Conservation (phyloP, 2,797 vertebrate species). For the Perdix hodgsoniae region DNA sequence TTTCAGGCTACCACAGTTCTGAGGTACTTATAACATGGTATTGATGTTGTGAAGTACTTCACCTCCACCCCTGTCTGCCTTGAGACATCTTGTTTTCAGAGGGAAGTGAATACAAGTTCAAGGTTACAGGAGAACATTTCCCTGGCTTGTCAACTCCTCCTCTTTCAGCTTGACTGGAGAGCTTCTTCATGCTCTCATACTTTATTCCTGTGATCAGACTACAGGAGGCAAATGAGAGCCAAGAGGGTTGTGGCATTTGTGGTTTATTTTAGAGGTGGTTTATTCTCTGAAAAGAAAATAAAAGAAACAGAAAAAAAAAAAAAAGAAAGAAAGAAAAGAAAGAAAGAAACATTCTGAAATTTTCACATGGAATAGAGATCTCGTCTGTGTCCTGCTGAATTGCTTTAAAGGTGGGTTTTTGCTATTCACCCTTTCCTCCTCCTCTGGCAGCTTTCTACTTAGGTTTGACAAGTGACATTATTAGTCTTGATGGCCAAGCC, state of each 20-base stretch:
- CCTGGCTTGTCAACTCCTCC: constrained; percentile 72
- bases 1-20: constrained; percentile 75
- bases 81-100: constrained; percentile 76
- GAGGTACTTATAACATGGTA: constrained; percentile 74
- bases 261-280: constrained; percentile 42
- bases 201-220: constrained; percentile 76
- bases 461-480: constrained; percentile 32
- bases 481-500: constrained; percentile 39
- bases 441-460: background rate
- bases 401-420: background rate
- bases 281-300: background rate
- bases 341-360: background rate
- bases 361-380: background rate
- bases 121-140: constrained; percentile 76
- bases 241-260: constrained; percentile 21
- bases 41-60: constrained; percentile 68
- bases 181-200: constrained; percentile 68
- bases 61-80: constrained; percentile 68
- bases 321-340: background rate
- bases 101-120: constrained; percentile 77
- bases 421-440: background rate
- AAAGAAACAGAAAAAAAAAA: too few relatives aligned
- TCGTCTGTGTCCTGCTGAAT: background rate
- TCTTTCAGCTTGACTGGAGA: constrained; percentile 69
- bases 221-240: constrained; percentile 70